These are phyloP conservation scores for Anadara kagoshimensis DNA, from an alignment of 1,140 invertebrate genomes.

Conservation along the genomic window DNA sequence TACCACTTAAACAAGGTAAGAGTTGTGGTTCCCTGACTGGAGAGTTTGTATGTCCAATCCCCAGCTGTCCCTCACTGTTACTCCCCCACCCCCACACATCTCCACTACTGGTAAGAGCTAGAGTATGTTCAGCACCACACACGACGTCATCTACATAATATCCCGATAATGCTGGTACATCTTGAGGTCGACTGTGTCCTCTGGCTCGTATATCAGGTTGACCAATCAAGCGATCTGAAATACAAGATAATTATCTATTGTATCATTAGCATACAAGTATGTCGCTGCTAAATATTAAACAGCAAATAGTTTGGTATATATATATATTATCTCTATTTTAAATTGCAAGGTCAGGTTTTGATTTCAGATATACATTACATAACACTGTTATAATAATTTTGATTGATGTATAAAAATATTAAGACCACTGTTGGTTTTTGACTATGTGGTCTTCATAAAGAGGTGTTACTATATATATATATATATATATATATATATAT, in stretches of 20 bases:
- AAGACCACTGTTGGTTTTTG: too few relatives aligned
- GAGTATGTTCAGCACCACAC: conserved; percentile 80
- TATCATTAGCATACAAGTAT: too few relatives aligned
- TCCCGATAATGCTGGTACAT: conserved; percentile 74
- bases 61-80: conserved; percentile 81
- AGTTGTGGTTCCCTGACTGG: conserved; percentile 78
- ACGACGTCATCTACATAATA: conserved; percentile 79
- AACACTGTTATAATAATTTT: too few relatives aligned
- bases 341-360: too few relatives aligned
- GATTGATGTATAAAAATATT: too few relatives aligned
- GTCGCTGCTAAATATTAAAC: too few relatives aligned
- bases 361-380: too few relatives aligned
- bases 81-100: conserved; percentile 82
- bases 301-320: too few relatives aligned
- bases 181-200: conserved; percentile 74
- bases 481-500: too few relatives aligned
- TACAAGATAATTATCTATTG: neutral
- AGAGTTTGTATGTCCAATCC: conserved; percentile 77
- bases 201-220: conserved; percentile 75
- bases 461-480: too few relatives aligned
- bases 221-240: conserved; percentile 78
- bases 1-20: conserved; percentile 76
- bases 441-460: too few relatives aligned
- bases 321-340: too few relatives aligned
- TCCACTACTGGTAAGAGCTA: conserved; percentile 78